Base-by-base conservation (phyloP, 2,113 vertebrate genomes). In the Tetrax tetrax region DNA sequence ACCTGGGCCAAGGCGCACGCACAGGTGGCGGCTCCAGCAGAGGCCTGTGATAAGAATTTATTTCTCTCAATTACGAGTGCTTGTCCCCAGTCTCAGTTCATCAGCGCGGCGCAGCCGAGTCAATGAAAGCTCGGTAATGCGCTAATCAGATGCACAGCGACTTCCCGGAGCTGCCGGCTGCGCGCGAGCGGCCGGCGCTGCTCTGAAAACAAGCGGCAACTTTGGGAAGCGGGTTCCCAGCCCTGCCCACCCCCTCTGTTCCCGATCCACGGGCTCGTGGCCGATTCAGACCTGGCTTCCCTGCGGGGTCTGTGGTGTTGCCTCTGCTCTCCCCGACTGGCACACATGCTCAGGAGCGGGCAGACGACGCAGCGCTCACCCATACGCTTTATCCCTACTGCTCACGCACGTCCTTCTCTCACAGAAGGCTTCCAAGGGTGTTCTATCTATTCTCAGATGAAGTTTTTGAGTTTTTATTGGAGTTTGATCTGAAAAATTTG, bases 71-170 rank as follows among this genome's bases (percentile, higher is more conserved):
- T 99, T 99, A 99, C 78, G 96, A 96, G 98, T 96, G 98, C 98
- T 98, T 98, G 98, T 99, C 98, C 98, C 98, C 97, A 97, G 98
- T 97, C 98, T 98, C 98, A 98, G 99, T 99, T 98, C 99, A 99
- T 99, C 98, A 98, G 98, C 97, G 95, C 96, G 85, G 98, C 95
- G 80, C 96, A 96, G 98, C 96, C 98, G 95, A 99, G 98, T 99
- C 98, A 98, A 99, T 99, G 98, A 98, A 98, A 97, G 98, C 97
- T 96, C 98, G 56, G 94, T 98, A 98, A 99, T 98, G 98, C 96
- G 97, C 98, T 97, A 97, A 99, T 99, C 98, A 98, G 98, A 99
- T 98, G 99, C 99, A 98, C 90, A 75, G 98, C 89, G 97, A 95
- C 96, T 97, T 97, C 97, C 98, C 66, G 64, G 96, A 97, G 97